These are phyloP conservation scores for Mamestra configurata DNA, from an alignment of 1,140 invertebrate species.

Conservation along the genomic window DNA sequence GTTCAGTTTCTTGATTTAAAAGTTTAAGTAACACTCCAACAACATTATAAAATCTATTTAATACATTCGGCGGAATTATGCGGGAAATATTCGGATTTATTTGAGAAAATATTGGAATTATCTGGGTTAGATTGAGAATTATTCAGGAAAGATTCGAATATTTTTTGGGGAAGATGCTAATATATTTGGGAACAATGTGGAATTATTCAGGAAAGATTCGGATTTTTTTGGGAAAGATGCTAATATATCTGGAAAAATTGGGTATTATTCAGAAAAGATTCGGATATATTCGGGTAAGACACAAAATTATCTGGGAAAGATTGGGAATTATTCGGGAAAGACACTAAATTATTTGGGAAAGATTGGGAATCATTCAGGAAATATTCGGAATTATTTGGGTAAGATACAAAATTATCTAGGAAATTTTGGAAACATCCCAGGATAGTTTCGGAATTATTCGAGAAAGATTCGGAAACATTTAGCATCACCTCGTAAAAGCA, in stretches of 20 bases:
- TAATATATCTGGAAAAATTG: background rate
- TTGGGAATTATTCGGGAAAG: background rate
- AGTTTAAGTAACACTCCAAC: background rate
- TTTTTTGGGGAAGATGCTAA: background rate
- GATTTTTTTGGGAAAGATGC: too few relatives aligned
- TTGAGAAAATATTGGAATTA: background rate
- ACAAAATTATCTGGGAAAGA: background rate
- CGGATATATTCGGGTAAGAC: too few relatives aligned
- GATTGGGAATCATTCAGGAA: background rate
- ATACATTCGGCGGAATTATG: too few relatives aligned
- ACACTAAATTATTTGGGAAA: background rate
- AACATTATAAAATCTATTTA: background rate
- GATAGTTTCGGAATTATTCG: too few relatives aligned
- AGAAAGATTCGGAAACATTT: background rate
- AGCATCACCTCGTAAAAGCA: constrained; percentile 16
- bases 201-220: background rate
- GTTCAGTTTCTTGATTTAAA: background rate
- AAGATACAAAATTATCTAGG: background rate
- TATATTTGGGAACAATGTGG: background rate
- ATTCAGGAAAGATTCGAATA: background rate
- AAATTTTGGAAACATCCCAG: too few relatives aligned
- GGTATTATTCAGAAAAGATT: background rate
- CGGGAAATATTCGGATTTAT: background rate
- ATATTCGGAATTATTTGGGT: background rate
- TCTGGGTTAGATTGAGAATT: background rate